Conservation (phyloP, 1,140 invertebrate genomes). For the Drosophila mojavensis region DNA sequence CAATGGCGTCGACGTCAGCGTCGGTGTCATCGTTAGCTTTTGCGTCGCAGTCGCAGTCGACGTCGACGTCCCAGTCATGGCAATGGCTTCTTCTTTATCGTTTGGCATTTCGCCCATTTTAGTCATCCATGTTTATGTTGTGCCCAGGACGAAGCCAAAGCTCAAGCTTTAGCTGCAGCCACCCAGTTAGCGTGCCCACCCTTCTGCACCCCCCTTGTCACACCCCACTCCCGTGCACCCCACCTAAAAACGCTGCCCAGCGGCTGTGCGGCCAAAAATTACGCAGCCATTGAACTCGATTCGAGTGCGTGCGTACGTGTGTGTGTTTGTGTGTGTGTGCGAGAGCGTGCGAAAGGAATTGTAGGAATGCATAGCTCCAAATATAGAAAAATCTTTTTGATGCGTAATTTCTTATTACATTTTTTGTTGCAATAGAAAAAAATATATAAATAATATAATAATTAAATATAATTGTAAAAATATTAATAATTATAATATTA, state of each 20-base stretch:
- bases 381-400: not conserved
- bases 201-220: not conserved
- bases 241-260: constrained; percentile 41
- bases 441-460: too few species aligned
- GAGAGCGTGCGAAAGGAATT: constrained; percentile 8
- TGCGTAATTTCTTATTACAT: not conserved
- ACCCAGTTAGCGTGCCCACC: constrained; percentile 32
- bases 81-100: constrained; percentile 79
- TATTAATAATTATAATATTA: too few species aligned
- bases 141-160: constrained; percentile 43
- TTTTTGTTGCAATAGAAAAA: not conserved
- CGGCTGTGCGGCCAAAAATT: constrained; percentile 72
- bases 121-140: constrained; percentile 80
- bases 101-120: constrained; percentile 83
- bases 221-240: not conserved
- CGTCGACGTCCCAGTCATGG: constrained; percentile 21
- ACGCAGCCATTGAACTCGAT: constrained; percentile 75
- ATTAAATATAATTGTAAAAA: too few species aligned
- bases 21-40: constrained; percentile 1
- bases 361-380: constrained; percentile 45
- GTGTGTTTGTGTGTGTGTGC: constrained; percentile 26
- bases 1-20: constrained; percentile 30
- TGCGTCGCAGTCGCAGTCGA: constrained; percentile 8
- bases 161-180: constrained; percentile 43
- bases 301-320: constrained; percentile 9